phyloP scores from a whole-genome alignment of 2,888 invertebrate genomes.

The Nephrotoma guestfalica region DNA sequence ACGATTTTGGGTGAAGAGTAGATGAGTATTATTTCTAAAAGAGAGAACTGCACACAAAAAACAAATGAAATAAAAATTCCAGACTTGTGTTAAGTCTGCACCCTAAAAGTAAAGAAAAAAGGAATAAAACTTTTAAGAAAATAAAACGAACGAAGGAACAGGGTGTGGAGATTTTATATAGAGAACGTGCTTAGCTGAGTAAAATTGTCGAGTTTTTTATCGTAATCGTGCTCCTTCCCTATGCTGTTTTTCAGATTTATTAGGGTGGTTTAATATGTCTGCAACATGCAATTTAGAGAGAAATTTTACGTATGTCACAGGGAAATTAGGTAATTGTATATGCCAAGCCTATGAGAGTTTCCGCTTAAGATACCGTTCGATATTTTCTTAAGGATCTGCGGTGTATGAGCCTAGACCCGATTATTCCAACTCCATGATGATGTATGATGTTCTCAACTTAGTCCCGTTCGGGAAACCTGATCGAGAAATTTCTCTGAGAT shows the following conservation, averaged over 20 bases:
- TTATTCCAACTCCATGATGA: too few relatives aligned
- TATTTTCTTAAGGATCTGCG: too few relatives aligned
- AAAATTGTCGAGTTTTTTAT: not conserved
- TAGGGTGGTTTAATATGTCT: not conserved
- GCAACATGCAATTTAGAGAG: not conserved
- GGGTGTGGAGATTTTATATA: not conserved
- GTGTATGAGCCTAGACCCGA: too few relatives aligned
- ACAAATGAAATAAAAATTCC: not conserved
- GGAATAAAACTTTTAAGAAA: not conserved
- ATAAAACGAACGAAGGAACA: not conserved
- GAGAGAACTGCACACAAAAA: not conserved
- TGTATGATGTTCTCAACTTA: too few relatives aligned
- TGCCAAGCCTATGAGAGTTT: too few relatives aligned
- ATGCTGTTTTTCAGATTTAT: not conserved
- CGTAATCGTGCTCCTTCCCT: not conserved
- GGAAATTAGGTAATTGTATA: too few relatives aligned
- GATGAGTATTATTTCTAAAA: not conserved
- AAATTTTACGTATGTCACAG: too few relatives aligned
- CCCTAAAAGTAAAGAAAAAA: not conserved
- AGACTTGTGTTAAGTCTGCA: conserved; percentile 2
- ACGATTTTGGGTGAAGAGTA: not conserved
- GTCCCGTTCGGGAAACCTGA: too few relatives aligned
- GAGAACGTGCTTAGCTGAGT: not conserved
- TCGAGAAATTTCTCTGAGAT: too few relatives aligned
- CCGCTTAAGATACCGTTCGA: too few relatives aligned